These are phyloP conservation scores for Atherinosoma microstoma DNA, from an alignment of 2,797 vertebrate genomes.

Conservation along the genomic window DNA sequence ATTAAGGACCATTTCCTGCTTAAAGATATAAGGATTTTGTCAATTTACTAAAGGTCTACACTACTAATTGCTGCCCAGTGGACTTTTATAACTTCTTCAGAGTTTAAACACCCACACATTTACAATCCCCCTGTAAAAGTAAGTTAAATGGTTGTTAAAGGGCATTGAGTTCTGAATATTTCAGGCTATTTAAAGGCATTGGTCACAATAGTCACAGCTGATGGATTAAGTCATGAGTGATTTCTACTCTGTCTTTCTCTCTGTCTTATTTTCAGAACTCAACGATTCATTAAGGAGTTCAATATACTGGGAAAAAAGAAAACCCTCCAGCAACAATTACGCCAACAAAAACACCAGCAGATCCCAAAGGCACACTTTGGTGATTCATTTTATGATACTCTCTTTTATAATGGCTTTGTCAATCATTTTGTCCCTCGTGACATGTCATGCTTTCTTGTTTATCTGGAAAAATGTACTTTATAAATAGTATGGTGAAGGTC, in stretches of 20 bases:
- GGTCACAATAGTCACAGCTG: neutral
- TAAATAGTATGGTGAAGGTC: neutral
- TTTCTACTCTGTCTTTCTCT: neutral
- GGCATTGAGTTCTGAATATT: neutral
- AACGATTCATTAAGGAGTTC: neutral
- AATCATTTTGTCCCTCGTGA: neutral
- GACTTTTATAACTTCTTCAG: neutral
- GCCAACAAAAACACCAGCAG: neutral
- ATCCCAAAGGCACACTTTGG: no score
- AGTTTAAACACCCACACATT: neutral
- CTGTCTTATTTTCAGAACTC: no score
- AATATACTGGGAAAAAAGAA: neutral
- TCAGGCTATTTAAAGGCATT: neutral
- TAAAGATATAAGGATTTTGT: constrained; percentile 1
- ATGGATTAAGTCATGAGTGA: neutral
- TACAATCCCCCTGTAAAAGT: neutral
- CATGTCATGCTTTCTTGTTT: neutral
- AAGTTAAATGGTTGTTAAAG: neutral
- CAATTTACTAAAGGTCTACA: constrained; percentile 16
- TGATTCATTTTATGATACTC: neutral
- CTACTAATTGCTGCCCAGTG: constrained; percentile 12
- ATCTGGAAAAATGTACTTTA: neutral
- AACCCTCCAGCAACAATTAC: neutral
- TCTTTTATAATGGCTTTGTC: neutral
- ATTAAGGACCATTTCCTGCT: neutral